A percentile compares a stretch with the other conserved stretches of the same genome.
These are phyloP conservation scores for Parascotia fuliginaria DNA, from an alignment of 2,888 invertebrate genomes.

Conservation along the genomic window DNA sequence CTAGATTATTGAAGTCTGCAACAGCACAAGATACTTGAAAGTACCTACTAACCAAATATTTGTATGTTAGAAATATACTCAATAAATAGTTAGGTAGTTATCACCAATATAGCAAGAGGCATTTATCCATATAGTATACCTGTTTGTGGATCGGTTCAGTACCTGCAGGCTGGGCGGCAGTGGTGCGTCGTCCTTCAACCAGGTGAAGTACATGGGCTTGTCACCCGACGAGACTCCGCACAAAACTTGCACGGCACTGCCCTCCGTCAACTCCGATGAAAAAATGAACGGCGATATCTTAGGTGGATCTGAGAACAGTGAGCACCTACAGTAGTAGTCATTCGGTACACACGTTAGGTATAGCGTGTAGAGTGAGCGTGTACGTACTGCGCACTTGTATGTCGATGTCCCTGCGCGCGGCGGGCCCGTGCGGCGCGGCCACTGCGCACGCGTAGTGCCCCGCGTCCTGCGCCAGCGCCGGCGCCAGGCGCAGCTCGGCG, in stretches of 20 bases:
- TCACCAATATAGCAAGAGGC: not conserved
- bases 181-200: slow-evolving; percentile 88
- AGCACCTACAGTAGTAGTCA: not conserved
- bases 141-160: slow-evolving; percentile 8
- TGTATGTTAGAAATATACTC: no score
- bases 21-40: no score
- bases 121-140: not conserved
- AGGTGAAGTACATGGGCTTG: slow-evolving; percentile 89
- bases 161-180: slow-evolving; percentile 88
- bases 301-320: slow-evolving; percentile 91
- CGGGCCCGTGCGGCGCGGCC: slow-evolving; percentile 89
- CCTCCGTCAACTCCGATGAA: slow-evolving; percentile 92
- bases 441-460: slow-evolving; percentile 92
- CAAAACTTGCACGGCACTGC: slow-evolving; percentile 92
- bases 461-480: slow-evolving; percentile 86
- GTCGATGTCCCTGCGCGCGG: slow-evolving; percentile 89
- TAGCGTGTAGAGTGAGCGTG: not conserved
- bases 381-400: slow-evolving; percentile 89
- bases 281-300: slow-evolving; percentile 94
- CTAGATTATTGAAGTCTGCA: no score
- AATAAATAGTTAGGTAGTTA: not conserved
- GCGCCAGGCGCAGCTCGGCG: slow-evolving; percentile 63
- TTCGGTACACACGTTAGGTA: no score
- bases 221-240: slow-evolving; percentile 91
- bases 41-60: no score